Evolutionary conservation across 2,113 vertebrate species (phyloP), one percentile per base, ranked within the genome.

Genomic region (Sebastes fasciatus): DNA sequence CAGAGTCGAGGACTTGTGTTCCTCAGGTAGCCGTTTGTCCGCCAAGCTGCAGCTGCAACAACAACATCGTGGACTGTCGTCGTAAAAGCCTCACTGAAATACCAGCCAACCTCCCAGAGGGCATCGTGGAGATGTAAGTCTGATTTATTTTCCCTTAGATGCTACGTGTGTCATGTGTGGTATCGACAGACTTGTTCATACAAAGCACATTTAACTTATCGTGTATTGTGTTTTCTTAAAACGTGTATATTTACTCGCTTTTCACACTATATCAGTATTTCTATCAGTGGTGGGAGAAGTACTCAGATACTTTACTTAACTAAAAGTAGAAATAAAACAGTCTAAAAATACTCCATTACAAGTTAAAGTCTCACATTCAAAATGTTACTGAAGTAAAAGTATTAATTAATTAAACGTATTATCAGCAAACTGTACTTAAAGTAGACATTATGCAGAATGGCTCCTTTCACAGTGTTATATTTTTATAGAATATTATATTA

Each of bases 91-190:
- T 99, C 21, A 97, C 95, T 0, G 98, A 99, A 93, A 98, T 99
- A 65, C 98, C 98, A 6, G 95, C 96, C 88, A 99, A 99, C 93
- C 94, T 99, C 19, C 98, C 98, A 0, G 98, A 99, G 86, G 95
- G 96, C 94, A 98, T 99, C 0, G 93, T 98, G 80, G 98, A 99
- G 94, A 98, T 99, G 98, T 99, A 95, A 99, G 98, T 93, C 57
- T 1, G 5, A 72, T 66, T 63, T 23, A 43, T 12, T 61, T 57
- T 46, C 68, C 9, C 48, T 68, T 23, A 1, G 34, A 57, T 42
- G 26, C 21, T 26, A 8, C 4, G 2, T 48, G 61, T 11, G n/a
- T 42, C 14, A 16, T 40, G 23, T 12, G 17, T 16, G 3, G 7
- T 48, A 21, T 55, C 48, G 2, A 23, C 26, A 16, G 23, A 52